Evolutionary conservation across 1,140 invertebrate genomes (phyloP).

Genomic region (Limonius californicus): DNA sequence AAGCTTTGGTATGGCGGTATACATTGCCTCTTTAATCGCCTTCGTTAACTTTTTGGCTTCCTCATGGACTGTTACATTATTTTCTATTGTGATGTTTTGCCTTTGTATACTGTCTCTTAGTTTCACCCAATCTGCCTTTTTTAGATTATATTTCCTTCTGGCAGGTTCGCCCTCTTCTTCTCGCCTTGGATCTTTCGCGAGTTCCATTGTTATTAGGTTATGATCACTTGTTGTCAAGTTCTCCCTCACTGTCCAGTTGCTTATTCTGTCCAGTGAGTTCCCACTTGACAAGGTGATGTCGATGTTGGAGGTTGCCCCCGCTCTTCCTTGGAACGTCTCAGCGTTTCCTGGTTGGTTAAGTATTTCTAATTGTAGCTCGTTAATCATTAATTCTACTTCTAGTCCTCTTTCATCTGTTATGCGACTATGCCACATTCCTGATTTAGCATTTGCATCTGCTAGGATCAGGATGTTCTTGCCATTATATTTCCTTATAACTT

Average conservation of each 20-base stretch:
- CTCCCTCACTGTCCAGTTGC: background rate
- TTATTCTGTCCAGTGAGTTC: background rate
- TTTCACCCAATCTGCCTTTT: background rate
- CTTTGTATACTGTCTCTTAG: background rate
- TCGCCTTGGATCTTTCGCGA: too few relatives aligned
- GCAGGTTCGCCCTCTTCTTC: too few relatives aligned
- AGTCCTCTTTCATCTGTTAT: background rate
- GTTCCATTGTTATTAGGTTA: background rate
- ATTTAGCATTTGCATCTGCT: background rate
- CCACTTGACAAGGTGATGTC: background rate
- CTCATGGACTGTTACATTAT: too few relatives aligned
- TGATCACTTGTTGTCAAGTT: background rate
- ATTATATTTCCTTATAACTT: background rate
- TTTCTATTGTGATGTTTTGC: background rate
- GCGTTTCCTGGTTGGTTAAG: background rate
- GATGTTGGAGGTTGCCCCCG: background rate
- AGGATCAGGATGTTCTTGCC: too few relatives aligned
- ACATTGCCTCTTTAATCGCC: background rate
- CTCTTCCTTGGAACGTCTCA: background rate
- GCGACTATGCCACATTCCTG: background rate
- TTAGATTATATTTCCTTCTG: background rate
- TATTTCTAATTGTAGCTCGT: background rate
- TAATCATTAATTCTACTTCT: background rate
- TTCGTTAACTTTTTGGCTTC: background rate
- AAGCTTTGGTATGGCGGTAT: background rate